Evolutionary conservation across 2,888 invertebrate species (phyloP), one percentile per base, ranked within the genome.

Genomic region (Thera obeliscata): DNA sequence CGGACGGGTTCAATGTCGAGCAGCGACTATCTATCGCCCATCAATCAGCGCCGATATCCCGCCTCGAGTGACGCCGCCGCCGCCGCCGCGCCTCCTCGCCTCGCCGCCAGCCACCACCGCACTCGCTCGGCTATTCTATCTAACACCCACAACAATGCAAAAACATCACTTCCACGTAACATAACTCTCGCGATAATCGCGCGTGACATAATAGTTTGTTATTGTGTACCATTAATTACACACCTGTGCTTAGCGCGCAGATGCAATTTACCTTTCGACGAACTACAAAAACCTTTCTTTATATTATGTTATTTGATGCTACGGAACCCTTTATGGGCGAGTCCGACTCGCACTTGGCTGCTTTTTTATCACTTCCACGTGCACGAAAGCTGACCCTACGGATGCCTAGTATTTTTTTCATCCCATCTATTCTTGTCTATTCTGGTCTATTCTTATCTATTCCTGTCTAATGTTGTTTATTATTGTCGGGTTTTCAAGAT

Each of bases 1-100:
- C 74, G 81, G 83, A 80, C 87, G 92, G 88, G 92, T 92, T 93
- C 93, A 93, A 93, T 93, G 93, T 92, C 92, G 90, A 83, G 81
- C 76, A 85, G 85, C 80, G 78, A 78, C 82, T 82, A 90, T 91
- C 93, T 91, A 92, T 93, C 87, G 93, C 76, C 88, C 91, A 93
- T 93, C 93, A 93, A 93, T 93, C 93, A 93, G 78, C 82, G 76
- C 73, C 76, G 78, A 71, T 74, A 74, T 69, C 71, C 72, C 73
- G 74, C 69, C 73, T 64, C 75, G 64, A 59, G 43, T 35, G 72
- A 56, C 71, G 67, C 67, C 67, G 71, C 59, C n/a, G n/a, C n/a
- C n/a, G n/a, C n/a, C 63, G 55, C 66, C 69, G 69, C 74, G 71
- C 58, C 71, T 70, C 67, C 69, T 64, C 73, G 63, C 74, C 70